phyloP scores from a whole-genome alignment of 2,113 vertebrate species.

The Labeo catla region DNA sequence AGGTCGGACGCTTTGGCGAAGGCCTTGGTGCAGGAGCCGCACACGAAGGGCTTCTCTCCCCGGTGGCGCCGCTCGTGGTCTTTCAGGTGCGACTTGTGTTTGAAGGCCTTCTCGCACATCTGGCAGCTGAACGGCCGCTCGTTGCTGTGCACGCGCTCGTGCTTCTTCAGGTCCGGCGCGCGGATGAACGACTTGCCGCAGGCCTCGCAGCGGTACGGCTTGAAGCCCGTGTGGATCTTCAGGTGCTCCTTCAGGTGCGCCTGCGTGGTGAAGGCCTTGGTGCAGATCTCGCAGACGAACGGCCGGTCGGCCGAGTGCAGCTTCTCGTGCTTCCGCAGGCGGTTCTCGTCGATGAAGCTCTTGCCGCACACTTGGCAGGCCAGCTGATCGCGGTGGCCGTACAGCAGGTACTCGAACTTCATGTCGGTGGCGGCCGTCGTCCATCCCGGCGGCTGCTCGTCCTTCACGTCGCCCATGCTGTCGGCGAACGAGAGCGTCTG shows the following conservation, averaged over 20 bases:
- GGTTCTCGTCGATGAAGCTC: slow-evolving; percentile 90
- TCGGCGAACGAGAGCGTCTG: slow-evolving; percentile 92
- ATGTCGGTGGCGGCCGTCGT: slow-evolving; percentile 87
- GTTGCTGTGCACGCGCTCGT: slow-evolving; percentile 96
- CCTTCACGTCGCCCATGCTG: slow-evolving; percentile 89
- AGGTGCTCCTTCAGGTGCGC: slow-evolving; percentile 98
- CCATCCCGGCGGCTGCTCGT: slow-evolving; percentile 86
- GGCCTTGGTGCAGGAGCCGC: slow-evolving; percentile 95
- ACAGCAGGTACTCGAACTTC: slow-evolving; percentile 97
- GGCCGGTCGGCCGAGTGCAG: slow-evolving; percentile 94
- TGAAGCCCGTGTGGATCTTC: slow-evolving; percentile 97
- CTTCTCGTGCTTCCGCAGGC: slow-evolving; percentile 92
- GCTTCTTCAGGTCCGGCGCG: slow-evolving; percentile 95
- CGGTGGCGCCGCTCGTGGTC: slow-evolving; percentile 96
- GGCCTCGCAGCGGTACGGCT: slow-evolving; percentile 96
- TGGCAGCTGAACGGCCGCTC: slow-evolving; percentile 96
- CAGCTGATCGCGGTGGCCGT: slow-evolving; percentile 94
- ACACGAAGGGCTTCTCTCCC: slow-evolving; percentile 97
- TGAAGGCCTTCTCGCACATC: slow-evolving; percentile 98
- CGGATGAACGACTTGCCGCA: slow-evolving; percentile 98
- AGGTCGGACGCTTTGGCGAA: slow-evolving; percentile 98
- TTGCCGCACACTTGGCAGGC: slow-evolving; percentile 90
- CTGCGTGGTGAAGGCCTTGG: slow-evolving; percentile 96
- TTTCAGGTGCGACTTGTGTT: slow-evolving; percentile 99
- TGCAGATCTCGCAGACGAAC: slow-evolving; percentile 96